Conservation (phyloP, 2,888 invertebrate species). For the Agelastica alni region DNA sequence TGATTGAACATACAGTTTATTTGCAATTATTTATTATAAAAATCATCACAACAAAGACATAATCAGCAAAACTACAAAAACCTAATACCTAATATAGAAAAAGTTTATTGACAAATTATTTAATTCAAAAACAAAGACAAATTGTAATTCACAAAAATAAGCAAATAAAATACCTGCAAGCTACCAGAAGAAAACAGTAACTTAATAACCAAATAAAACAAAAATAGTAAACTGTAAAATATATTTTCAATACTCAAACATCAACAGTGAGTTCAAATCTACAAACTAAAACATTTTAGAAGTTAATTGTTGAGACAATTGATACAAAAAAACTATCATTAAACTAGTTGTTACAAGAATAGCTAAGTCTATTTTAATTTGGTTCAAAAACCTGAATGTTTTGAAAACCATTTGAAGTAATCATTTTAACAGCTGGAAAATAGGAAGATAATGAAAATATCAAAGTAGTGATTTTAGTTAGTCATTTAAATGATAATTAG, state of each 20-base stretch:
- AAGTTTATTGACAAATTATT: too few relatives aligned
- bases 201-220: constrained; percentile 2
- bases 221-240: not conserved
- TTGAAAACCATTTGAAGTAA: not conserved
- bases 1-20: too few relatives aligned
- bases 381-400: constrained; percentile 16
- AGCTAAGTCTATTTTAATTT: constrained; percentile 21
- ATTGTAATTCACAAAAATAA: not conserved
- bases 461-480: too few relatives aligned
- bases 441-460: too few relatives aligned
- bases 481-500: too few relatives aligned
- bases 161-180: constrained; percentile 13
- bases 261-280: constrained; percentile 2
- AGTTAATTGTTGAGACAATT: constrained; percentile 1
- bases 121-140: too few relatives aligned
- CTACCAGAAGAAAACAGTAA: not conserved
- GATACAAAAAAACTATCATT: constrained; percentile 13
- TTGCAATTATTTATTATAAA: too few relatives aligned
- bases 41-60: too few relatives aligned
- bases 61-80: too few relatives aligned
- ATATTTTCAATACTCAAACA: constrained; percentile 6
- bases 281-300: constrained; percentile 6
- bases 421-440: too few relatives aligned
- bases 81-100: too few relatives aligned
- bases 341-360: constrained; percentile 13